A percentile compares a stretch with the other conserved stretches of the same genome.
These are phyloP conservation scores for Siniperca undulata DNA, from an alignment of 2,797 vertebrate genomes.

Conservation along the genomic window DNA sequence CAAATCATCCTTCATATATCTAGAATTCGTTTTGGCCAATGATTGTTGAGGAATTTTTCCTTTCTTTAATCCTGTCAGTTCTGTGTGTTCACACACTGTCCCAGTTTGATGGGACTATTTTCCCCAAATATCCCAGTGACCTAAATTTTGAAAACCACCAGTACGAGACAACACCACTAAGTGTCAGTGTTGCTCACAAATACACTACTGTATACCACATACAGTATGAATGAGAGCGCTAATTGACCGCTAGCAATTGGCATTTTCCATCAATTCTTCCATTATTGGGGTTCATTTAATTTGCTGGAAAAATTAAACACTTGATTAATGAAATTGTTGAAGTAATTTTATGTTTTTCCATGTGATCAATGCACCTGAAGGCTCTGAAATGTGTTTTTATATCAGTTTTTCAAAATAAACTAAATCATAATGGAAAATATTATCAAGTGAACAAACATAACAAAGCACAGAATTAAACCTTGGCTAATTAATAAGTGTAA, in stretches of 20 bases:
- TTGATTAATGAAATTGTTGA: background rate
- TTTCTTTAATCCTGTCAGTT: constrained; percentile 26
- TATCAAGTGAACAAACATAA: background rate
- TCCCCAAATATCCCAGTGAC: constrained; percentile 39
- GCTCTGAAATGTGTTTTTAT: background rate
- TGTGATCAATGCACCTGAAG: background rate
- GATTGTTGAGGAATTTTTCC: constrained; percentile 15
- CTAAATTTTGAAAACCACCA: constrained; percentile 38
- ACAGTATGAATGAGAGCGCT: background rate
- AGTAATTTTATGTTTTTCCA: background rate
- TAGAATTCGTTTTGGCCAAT: constrained; percentile 12
- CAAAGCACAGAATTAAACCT: background rate
- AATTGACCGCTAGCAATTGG: background rate
- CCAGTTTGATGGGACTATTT: constrained; percentile 38
- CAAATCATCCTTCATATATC: constrained; percentile 25
- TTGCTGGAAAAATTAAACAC: background rate
- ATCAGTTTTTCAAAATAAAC: background rate
- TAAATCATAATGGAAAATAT: too few species aligned
- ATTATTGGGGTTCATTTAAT: background rate
- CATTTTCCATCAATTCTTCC: background rate
- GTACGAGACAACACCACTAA: constrained; percentile 47
- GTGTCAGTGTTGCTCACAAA: constrained; percentile 60
- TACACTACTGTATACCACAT: background rate
- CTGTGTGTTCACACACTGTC: constrained; percentile 33
- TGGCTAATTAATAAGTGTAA: background rate